Base-by-base conservation (phyloP, 2,888 invertebrate species). In the Tetanocera ferruginea region DNA sequence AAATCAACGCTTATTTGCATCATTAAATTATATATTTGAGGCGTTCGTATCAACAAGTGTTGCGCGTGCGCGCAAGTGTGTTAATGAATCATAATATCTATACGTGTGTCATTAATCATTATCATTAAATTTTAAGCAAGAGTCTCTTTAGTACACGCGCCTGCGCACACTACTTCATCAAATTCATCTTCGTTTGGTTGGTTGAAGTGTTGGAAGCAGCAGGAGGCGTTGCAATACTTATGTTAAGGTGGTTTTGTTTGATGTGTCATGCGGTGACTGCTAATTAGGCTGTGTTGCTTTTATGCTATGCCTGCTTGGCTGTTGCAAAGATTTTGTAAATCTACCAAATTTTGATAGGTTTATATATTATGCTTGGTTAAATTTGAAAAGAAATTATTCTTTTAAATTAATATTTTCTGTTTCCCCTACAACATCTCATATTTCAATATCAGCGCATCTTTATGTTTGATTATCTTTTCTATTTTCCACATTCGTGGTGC, bases 41-140 rank as follows among this genome's bases (percentile, higher is more conserved):
- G 28, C 43, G 28, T 34, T 73, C 28, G 4, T 19, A 31, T 23
- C 23, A 49, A 31, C 23, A 25, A 37, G 60, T 19, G 43, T n/a
- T 73, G 72, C 72, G 72, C 72, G 72, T 73, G 79, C 70, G 76
- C 80, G 76, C 77, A 76, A 79, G 80, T 80, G 80, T 77, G 80
- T 78, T 82, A 82, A 82, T 81, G 81, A 81, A 80, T 81, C 78
- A 80, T 82, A 81, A 80, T 80, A 77, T 76, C 75, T 62, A 76
- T 57, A 23, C 55, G 71, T 49, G 73, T 14, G 43, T 49, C 51
- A 73, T 73, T 60, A 62, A 73, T 73, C 73, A 62, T 17, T 73
- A 70, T 77, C 80, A 81, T 83, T 83, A 82, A 83, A 82, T 25
- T 60, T 23, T 49, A 70, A 17, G 17, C 72, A 14, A 51, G 31